Evolutionary conservation across 2,797 vertebrate species (phyloP).

Genomic region (Bovichtus diacanthus): DNA sequence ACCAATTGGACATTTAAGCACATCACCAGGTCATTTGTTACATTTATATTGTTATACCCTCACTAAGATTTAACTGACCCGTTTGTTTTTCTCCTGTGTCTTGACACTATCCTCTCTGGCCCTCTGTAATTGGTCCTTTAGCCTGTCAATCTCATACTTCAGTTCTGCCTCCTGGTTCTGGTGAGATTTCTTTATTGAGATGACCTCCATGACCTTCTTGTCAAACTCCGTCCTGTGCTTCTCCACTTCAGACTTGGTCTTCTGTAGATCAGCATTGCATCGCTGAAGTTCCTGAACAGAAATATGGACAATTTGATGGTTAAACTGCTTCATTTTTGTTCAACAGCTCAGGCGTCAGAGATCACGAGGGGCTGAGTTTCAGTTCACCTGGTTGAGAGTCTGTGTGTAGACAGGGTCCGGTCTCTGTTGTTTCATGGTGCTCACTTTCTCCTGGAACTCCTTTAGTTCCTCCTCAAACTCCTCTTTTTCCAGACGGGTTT

Average conservation of each 20-base stretch:
- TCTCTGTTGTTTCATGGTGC: constrained; percentile 82
- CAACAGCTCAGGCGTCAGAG: neutral
- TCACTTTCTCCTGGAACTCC: constrained; percentile 86
- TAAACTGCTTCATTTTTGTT: neutral
- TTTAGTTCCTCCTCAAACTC: constrained; percentile 93
- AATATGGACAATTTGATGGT: neutral
- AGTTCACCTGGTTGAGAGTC: constrained; percentile 86
- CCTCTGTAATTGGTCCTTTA: constrained; percentile 85
- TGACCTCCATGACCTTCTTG: constrained; percentile 89
- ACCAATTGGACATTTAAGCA: neutral
- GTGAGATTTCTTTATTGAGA: constrained; percentile 80
- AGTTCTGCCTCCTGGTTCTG: constrained; percentile 85
- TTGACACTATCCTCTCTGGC: constrained; percentile 84
- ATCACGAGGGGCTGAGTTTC: neutral
- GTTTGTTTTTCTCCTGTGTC: constrained; percentile 87
- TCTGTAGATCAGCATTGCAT: constrained; percentile 79
- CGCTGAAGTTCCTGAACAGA: constrained; percentile 85
- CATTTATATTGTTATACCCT: constrained; percentile 3
- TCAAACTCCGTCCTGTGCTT: constrained; percentile 79
- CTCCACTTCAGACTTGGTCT: constrained; percentile 80
- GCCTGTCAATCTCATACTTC: constrained; percentile 84
- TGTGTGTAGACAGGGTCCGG: constrained; percentile 80
- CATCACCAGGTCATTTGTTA: neutral
- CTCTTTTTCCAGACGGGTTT: constrained; percentile 92
- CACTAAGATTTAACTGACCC: constrained; percentile 74